Evolutionary conservation across 2,797 vertebrate species (phyloP), one percentile per base, ranked within the genome.

Genomic region (Tamandua tetradactyla): DNA sequence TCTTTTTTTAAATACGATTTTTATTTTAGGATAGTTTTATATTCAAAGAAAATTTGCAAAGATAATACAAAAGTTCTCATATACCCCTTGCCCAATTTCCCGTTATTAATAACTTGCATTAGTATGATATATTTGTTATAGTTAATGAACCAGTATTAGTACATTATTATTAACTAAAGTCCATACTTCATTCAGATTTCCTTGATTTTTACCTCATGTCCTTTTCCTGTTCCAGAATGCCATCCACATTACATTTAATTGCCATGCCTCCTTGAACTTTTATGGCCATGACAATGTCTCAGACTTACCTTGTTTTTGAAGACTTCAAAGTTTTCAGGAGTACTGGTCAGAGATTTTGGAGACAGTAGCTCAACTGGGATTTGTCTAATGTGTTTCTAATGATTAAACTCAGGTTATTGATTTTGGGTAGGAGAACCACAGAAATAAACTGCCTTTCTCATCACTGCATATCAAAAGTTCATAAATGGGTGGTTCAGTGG

Each of bases 1-100:
- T 86, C 52, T 55, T 91, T 75, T 87, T 74, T 47, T 57, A 91
- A 94, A 52, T 87, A 59, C 32, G 40, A 20, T n/a, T 84, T 93
- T 40, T 49, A 64, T 79, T 94, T 85, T 57, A 82, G n/a, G 68
- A 42, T 22, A 61, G n/a, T 82, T 87, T 75, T 57, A 68, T n/a
- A 68, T 91, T n/a, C 81, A 40, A 7, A 87, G 83, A 75, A 85
- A 94, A 79, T 62, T 6, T 81, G 6, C 12, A 30, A 20, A 61
- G 49, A 32, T 75, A 81, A 81, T 75, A 59, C 57, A 85, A 25
- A n/a, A 79, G 25, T 74, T 72, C 30, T 35, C 59, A 14, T 49
- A 42, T 59, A 75, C 87, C 61, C 49, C 17, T 59, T n/a, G 64
- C 64, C 30, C 35, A 37, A 44, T 32, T 79, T 72, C 44, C 44